Base-by-base conservation (phyloP, 2,888 invertebrate species). In the Pristionchus fissidentatus region DNA sequence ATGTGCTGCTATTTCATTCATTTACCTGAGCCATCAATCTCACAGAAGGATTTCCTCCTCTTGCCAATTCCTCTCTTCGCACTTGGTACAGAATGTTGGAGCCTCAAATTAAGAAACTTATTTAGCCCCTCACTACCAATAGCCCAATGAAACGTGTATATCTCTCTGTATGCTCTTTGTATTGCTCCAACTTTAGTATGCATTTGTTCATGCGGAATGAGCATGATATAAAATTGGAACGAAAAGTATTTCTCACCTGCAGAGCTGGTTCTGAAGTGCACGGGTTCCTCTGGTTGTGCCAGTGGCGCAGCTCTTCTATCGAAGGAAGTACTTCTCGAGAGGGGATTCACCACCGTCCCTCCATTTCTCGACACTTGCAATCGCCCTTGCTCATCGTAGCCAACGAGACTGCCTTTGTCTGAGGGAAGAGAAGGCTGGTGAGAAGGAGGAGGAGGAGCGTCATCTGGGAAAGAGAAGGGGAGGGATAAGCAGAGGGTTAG, bases 31-130 rank as follows among this genome's bases (percentile, higher is more conserved):
- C 60, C 88, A 89, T 89, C 26, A 89, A 52, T 82, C 87, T 87
- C n/a, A 92, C 92, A 0, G 92, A 90, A 1, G 92, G 92, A 26
- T 89, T 87, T 35, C 89, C 90, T 19, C 92, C 92, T 55, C 90
- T 86, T 32, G 92, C 90, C 77, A 92, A 83, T 83, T 92, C 92
- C 84, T 92, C 91, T 15, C 92, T 84, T 43, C 92, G 86, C 22
- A 92, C 91, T 84, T 89, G 87, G 85, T 91, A 92, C 55, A 92
- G 85, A 70, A 92, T 90, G 78, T 92, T 92, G 19, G 92, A 90
- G n/a, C 91, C 89, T 88, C 57, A 29, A 81, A 57, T 66, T 82
- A 35, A 38, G 38, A 22, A 7, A 22, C 4, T 35, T 62, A 8
- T n/a, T 8, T 8, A 62, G n/a, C n/a, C n/a, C n/a, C n/a, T n/a